A percentile compares a stretch with the other conserved stretches of the same genome.
phyloP scores from a whole-genome alignment of 2,113 vertebrate species.

The Ranitomeya variabilis region DNA sequence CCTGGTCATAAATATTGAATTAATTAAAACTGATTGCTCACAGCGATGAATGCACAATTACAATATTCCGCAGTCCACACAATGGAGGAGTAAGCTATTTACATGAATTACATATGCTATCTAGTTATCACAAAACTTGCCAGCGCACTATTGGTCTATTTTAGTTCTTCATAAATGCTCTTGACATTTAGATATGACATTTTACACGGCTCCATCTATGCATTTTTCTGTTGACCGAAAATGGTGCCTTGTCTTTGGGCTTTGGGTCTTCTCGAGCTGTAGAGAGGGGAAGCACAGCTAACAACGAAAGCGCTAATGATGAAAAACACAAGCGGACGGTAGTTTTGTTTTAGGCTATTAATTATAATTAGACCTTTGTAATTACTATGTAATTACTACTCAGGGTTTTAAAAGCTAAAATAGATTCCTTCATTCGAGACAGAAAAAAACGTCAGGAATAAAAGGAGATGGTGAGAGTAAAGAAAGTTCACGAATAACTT shows the following conservation, averaged over 20 bases:
- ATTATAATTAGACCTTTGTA: slow-evolving; percentile 46
- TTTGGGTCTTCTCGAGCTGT: background rate
- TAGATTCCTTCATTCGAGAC: slow-evolving; percentile 10
- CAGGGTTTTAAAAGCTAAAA: slow-evolving; percentile 8
- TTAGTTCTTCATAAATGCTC: background rate
- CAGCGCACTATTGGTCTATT: background rate
- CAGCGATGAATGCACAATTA: background rate
- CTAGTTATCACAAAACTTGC: background rate
- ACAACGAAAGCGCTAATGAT: slow-evolving; percentile 17
- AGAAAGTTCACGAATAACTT: background rate
- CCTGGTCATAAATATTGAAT: background rate
- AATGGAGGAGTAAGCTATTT: background rate
- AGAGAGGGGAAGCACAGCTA: background rate
- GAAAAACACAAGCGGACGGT: slow-evolving; percentile 4
- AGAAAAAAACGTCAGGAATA: slow-evolving; percentile 21
- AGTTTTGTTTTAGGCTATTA: background rate
- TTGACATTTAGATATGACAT: slow-evolving; percentile 45
- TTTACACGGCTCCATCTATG: background rate
- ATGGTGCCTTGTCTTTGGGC: background rate
- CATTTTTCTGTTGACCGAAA: background rate
- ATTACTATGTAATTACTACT: slow-evolving; percentile 44
- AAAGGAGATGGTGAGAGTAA: background rate
- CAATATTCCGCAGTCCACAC: background rate
- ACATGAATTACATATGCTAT: background rate
- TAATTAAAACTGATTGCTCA: background rate